Evolutionary conservation across 2,797 vertebrate genomes (phyloP), one percentile per base, ranked within the genome.

Genomic region (Myotis planiceps): DNA sequence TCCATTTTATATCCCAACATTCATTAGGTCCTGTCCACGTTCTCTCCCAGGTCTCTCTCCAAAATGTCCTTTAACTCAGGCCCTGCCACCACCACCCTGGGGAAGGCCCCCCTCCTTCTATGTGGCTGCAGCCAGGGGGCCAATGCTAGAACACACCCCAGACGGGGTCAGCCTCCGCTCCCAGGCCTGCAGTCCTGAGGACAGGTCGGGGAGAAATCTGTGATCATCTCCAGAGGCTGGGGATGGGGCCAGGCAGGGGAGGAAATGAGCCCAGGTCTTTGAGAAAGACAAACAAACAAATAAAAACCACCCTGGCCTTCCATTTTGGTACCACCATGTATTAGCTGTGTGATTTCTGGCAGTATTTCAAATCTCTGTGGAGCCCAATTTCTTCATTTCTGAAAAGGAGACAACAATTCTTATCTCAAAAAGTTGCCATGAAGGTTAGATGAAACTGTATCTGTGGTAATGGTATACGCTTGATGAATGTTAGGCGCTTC

Each of bases 361-460:
- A 51, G 4, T 58, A 66, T 49, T 79, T 53, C 69, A 90, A 55
- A 58, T 78, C 45, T 76, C 53, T 58, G 9, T n/a, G 45, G 76
- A 89, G 23, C 16, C 16, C 3, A 65, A 0, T 78, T 74, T 68
- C 51, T 58, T 65, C 23, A 65, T 63, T 80, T 88, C 25, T 80
- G 53, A 49, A 87, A 83, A 94, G 29, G 5, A 39, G 34, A n/a
- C 29, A 93, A 97, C 45, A 78, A 42, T 34, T 93, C 34, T 42
- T 83, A 45, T 15, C 53, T 93, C 49, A 27, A 60, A 66, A 89
- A 94, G n/a, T 79, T 60, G 34, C 58, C 2, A 0, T 49, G 51
- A 32, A 39, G 29, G 80, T 78, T 95, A 96, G 91, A 88, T 95
- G 95, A 97, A 98, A 97, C 92, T 69, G 66, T 76, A 78, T 90